Evolutionary conservation across 2,113 vertebrate species (phyloP).

Genomic region (Acinonyx jubatus): DNA sequence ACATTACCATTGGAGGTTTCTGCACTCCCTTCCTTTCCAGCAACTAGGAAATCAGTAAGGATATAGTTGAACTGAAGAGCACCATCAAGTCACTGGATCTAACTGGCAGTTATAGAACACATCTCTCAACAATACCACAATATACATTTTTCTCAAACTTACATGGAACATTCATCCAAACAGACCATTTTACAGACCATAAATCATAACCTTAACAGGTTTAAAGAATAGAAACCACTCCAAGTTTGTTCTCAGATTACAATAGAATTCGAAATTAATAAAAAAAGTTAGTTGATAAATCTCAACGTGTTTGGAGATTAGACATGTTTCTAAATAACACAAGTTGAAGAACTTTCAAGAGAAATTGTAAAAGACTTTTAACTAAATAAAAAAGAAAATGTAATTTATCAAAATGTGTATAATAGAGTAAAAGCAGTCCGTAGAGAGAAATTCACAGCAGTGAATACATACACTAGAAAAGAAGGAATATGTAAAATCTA

Average conservation of each 20-base stretch:
- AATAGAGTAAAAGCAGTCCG: background rate
- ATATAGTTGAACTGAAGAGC: background rate
- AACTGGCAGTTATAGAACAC: background rate
- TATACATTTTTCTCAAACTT: background rate
- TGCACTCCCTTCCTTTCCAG: background rate
- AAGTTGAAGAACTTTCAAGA: background rate
- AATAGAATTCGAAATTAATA: slow-evolving; percentile 17
- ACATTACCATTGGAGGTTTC: background rate
- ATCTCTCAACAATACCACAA: background rate
- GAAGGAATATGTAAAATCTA: background rate
- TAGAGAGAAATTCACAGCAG: background rate
- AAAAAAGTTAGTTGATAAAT: slow-evolving; percentile 23
- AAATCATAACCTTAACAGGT: background rate
- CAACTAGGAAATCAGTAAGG: background rate
- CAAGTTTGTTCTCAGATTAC: background rate
- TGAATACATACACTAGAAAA: background rate
- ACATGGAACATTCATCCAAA: background rate
- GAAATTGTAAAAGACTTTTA: background rate
- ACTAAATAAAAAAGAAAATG: background rate
- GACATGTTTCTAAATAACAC: background rate
- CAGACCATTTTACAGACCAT: background rate
- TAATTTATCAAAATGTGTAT: background rate
- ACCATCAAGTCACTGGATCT: background rate
- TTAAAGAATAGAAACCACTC: background rate
- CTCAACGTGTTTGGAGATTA: background rate